Evolutionary conservation across 2,888 invertebrate species (phyloP).

Genomic region (Theodoxus fluviatilis): DNA sequence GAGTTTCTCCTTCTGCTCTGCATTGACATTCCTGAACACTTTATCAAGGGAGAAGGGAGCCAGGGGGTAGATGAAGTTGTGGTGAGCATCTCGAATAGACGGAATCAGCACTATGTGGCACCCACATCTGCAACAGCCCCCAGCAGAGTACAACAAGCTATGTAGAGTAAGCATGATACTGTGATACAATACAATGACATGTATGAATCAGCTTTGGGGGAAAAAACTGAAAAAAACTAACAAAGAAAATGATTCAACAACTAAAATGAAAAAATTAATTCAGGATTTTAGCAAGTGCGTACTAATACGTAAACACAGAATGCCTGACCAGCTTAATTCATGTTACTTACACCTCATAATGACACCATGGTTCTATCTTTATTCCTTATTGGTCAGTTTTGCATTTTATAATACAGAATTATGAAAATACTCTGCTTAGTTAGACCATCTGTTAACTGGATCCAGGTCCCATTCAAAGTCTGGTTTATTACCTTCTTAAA

Average conservation of each 20-base stretch:
- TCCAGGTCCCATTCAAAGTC: no score
- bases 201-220: not conserved
- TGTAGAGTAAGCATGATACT: not conserved
- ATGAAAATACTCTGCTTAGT: conserved; percentile 26
- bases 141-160: not conserved
- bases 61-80: conserved; percentile 83
- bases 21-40: conserved; percentile 31
- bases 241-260: not conserved
- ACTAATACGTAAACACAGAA: no score
- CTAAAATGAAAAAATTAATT: not conserved
- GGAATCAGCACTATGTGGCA: conserved; percentile 80
- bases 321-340: no score
- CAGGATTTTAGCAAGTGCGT: not conserved
- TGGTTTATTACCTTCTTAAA: no score
- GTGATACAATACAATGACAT: not conserved
- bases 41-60: conserved; percentile 70
- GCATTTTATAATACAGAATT: no score
- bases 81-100: conserved; percentile 80
- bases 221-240: not conserved
- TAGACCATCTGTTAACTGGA: conserved; percentile 30
- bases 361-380: no score
- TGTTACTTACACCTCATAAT: no score
- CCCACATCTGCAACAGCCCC: conserved; percentile 48
- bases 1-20: no score
- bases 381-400: no score